These are phyloP conservation scores for Umimayanthus chanpuru DNA, from an alignment of 92 coral and sea anemone genomes.

Conservation along the genomic window DNA sequence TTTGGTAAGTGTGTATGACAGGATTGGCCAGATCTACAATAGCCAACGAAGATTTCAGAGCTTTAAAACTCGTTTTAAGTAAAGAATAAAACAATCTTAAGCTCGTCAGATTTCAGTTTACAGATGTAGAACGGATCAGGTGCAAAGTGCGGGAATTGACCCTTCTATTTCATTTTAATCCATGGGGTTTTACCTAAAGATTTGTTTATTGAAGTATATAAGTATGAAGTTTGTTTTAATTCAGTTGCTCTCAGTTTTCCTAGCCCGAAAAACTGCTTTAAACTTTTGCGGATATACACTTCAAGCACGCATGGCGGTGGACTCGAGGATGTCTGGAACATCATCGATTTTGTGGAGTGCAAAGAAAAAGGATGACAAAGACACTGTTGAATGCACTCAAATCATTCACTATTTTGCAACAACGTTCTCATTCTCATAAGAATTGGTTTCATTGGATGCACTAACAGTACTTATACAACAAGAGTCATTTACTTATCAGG, in stretches of 20 bases:
- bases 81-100: not conserved
- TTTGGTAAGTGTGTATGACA: constrained; percentile 8
- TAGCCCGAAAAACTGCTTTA: too few species aligned
- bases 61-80: not conserved
- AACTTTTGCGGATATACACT: too few species aligned
- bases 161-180: not conserved
- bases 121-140: not conserved
- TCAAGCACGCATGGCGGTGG: too few species aligned
- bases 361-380: too few species aligned
- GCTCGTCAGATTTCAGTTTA: not conserved
- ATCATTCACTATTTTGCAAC: not conserved
- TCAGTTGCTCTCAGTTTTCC: not conserved
- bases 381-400: too few species aligned
- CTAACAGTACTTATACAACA: not conserved
- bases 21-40: not conserved
- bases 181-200: not conserved
- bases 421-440: not conserved
- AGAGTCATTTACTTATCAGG: too few species aligned
- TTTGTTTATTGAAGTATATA: not conserved
- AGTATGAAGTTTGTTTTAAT: not conserved
- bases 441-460: not conserved
- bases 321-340: too few species aligned
- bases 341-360: too few species aligned
- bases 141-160: not conserved
- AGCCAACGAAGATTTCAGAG: constrained; percentile 1